Evolutionary conservation across 2,113 vertebrate species (phyloP), one percentile per base, ranked within the genome.

Genomic region (Tachysurus vachellii): DNA sequence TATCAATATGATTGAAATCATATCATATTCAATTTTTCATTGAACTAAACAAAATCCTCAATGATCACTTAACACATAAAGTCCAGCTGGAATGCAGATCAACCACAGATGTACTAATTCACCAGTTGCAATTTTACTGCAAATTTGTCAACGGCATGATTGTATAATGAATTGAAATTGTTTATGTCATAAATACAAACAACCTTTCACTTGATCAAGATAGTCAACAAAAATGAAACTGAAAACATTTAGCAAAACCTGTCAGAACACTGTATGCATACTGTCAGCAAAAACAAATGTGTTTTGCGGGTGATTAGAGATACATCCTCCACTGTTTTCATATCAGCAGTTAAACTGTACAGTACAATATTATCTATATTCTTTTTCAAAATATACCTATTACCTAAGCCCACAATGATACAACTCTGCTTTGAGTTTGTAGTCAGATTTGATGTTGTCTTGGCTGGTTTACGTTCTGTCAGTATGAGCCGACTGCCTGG

Each of bases 391-490:
- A 53, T n/a, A 68, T 31, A 14, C 23, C 9, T 81, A 61, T 71
- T 71, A 31, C 19, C 6, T 28, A 50, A 19, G 10, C 26, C 70
- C 42, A 47, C 4, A 26, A 36, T 44, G 50, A 31, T 21, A 42
- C 36, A 56, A 90, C 90, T 23, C 36, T 50, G 80, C 91, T 92
- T 84, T 82, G 71, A 42, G 61, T 85, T 54, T 86, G 86, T 91
- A 86, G 89, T 85, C 80, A 89, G 85, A 91, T 92, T 90, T 88
- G 62, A 84, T 88, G 90, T 76, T 90, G 91, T 94, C 91, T 88
- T 85, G 93, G 92, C 91, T 93, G 92, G 91, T 93, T 94, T 92
- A 91, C 90, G 94, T 95, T 88, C 92, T 95, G 94, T 95, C 94
- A 95, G 83, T 93, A 76, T 82, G 66, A 76, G 89, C 88, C 87